These are phyloP conservation scores for Takifugu ocellatus DNA, from an alignment of 2,797 vertebrate genomes.

Conservation along the genomic window DNA sequence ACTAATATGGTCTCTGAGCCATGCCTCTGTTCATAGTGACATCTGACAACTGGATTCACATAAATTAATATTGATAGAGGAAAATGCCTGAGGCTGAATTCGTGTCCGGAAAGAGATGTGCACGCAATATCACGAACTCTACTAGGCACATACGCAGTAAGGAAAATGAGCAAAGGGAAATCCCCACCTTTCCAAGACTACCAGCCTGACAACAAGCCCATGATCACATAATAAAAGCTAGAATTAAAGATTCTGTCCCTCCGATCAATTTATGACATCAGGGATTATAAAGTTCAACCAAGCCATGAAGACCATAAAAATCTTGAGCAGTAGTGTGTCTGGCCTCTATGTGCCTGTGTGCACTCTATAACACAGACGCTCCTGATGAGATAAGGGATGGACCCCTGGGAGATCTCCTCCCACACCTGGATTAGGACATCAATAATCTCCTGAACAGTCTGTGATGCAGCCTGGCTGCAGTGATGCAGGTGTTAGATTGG, in stretches of 20 bases:
- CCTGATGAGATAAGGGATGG: too few species aligned
- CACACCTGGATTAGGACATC: too few species aligned
- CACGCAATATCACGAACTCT: slow-evolving; percentile 32
- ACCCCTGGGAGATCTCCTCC: too few species aligned
- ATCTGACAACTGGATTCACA: slow-evolving; percentile 17
- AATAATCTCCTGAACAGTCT: too few species aligned
- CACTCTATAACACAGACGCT: too few species aligned
- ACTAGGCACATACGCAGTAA: slow-evolving; percentile 25
- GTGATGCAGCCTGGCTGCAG: too few species aligned
- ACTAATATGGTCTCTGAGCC: neutral
- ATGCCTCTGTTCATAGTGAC: neutral
- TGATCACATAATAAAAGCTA: neutral
- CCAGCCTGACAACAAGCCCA: neutral
- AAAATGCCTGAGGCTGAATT: slow-evolving; percentile 37
- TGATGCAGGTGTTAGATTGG: too few species aligned
- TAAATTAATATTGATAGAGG: slow-evolving; percentile 56
- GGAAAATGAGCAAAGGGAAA: slow-evolving; percentile 48
- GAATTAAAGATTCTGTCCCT: too few species aligned
- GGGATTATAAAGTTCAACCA: too few species aligned
- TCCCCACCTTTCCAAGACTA: slow-evolving; percentile 23
- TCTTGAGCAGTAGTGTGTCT: too few species aligned
- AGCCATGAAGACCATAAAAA: too few species aligned
- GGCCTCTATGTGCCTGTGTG: too few species aligned
- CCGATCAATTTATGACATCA: neutral
- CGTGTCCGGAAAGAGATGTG: slow-evolving; percentile 32